These are phyloP conservation scores for Selene dorsalis DNA, from an alignment of 2,797 vertebrate genomes.

Conservation along the genomic window DNA sequence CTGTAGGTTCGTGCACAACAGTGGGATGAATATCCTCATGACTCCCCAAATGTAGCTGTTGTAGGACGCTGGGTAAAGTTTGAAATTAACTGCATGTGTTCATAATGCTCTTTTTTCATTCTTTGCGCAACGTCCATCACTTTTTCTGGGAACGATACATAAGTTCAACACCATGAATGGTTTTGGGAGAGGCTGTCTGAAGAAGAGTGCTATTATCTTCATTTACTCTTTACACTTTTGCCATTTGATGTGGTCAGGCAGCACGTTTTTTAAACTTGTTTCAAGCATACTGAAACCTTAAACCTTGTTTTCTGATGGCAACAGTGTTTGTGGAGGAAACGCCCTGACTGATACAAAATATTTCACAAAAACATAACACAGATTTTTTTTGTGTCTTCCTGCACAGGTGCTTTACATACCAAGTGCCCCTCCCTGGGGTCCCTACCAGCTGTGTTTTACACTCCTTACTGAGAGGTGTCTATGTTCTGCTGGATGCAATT, in stretches of 20 bases:
- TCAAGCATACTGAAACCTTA: background rate
- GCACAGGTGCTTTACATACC: background rate
- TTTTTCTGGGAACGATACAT: background rate
- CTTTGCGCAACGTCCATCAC: background rate
- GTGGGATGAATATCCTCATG: too few relatives aligned
- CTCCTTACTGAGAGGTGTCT: too few relatives aligned
- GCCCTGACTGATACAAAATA: background rate
- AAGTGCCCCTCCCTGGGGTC: background rate
- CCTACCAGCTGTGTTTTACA: too few relatives aligned
- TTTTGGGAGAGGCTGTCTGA: too few relatives aligned
- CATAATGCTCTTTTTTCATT: background rate
- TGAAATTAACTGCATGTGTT: too few relatives aligned
- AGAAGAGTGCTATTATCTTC: too few relatives aligned
- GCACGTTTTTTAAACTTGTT: background rate
- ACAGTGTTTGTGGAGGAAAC: background rate
- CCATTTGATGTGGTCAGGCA: background rate
- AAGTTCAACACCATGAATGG: too few relatives aligned
- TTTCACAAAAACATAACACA: background rate
- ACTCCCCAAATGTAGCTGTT: too few relatives aligned
- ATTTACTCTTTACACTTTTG: background rate
- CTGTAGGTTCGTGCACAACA: too few relatives aligned
- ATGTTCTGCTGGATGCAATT: too few relatives aligned
- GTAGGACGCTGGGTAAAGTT: too few relatives aligned
- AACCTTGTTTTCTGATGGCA: background rate
- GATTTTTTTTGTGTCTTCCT: background rate